Conservation (phyloP, 2,888 invertebrate species). For the Liopterus haemorrhoidalis region DNA sequence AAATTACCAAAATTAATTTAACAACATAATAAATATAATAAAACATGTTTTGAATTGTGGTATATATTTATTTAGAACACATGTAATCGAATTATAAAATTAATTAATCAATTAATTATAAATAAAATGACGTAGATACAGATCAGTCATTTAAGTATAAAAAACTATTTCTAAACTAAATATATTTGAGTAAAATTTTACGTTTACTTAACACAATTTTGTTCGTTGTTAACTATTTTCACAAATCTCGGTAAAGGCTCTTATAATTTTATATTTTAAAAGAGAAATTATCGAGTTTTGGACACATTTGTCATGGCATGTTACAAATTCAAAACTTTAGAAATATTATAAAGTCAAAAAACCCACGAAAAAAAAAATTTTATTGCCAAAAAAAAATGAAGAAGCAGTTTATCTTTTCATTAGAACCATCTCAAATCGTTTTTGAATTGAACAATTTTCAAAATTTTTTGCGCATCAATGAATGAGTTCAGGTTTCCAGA, state of each 20-base stretch:
- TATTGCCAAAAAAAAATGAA: too few species aligned
- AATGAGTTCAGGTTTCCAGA: too few species aligned
- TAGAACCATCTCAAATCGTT: too few species aligned
- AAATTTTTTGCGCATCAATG: too few species aligned
- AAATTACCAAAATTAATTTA: too few species aligned
- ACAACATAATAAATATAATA: too few species aligned
- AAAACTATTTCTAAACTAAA: constrained; percentile 11
- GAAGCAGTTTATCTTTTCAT: too few species aligned
- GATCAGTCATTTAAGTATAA: constrained; percentile 23
- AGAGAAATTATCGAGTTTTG: too few species aligned
- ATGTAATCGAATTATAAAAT: constrained; percentile 14
- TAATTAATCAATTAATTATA: constrained; percentile 17
- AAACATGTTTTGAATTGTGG: too few species aligned
- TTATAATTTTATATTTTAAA: constrained; percentile 5
- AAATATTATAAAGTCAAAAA: constrained; percentile 5
- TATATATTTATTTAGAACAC: too few species aligned
- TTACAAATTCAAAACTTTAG: constrained; percentile 1
- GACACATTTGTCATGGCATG: constrained; percentile 14
- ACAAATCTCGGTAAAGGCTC: constrained; percentile 4
- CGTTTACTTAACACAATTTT: neutral
- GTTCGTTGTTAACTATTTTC: neutral
- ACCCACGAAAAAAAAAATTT: too few species aligned
- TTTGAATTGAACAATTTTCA: too few species aligned
- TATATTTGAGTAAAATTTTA: constrained; percentile 1
- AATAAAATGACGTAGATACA: constrained; percentile 16